Percentiles rank a stretch among this genome's conserved stretches.
Evolutionary conservation across 2,797 vertebrate genomes (phyloP).

Genomic region (Nasua narica): DNA sequence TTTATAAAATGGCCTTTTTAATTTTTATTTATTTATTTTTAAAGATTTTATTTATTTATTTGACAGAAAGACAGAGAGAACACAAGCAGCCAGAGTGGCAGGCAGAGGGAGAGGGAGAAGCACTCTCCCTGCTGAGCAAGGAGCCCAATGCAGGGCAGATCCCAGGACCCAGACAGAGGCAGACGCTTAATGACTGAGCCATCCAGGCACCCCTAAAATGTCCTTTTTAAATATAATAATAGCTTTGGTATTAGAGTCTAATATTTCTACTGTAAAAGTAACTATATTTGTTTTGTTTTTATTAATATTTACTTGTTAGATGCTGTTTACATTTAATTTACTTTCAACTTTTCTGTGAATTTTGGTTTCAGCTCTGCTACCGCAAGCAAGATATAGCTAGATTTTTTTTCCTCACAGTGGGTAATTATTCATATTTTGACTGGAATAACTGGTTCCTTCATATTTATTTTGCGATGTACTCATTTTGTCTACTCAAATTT

Average conservation of each 20-base stretch:
- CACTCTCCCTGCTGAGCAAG: too few species aligned
- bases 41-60: too few species aligned
- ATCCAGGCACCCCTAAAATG: background rate
- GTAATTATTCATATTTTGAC: background rate
- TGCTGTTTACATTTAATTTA: background rate
- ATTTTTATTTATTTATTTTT: background rate
- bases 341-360: background rate
- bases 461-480: background rate
- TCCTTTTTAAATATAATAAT: background rate
- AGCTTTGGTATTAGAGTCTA: background rate
- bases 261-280: background rate
- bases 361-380: background rate
- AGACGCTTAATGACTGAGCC: too few species aligned
- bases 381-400: background rate
- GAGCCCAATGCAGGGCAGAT: too few species aligned
- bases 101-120: too few species aligned
- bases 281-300: background rate
- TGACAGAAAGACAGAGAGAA: too few species aligned
- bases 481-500: background rate
- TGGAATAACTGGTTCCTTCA: background rate
- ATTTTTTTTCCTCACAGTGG: background rate
- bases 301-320: background rate
- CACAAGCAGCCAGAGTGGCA: too few species aligned
- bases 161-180: too few species aligned
- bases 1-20: background rate